Conservation (phyloP, 2,888 invertebrate genomes). For the Caenorhabditis zanzibari region DNA sequence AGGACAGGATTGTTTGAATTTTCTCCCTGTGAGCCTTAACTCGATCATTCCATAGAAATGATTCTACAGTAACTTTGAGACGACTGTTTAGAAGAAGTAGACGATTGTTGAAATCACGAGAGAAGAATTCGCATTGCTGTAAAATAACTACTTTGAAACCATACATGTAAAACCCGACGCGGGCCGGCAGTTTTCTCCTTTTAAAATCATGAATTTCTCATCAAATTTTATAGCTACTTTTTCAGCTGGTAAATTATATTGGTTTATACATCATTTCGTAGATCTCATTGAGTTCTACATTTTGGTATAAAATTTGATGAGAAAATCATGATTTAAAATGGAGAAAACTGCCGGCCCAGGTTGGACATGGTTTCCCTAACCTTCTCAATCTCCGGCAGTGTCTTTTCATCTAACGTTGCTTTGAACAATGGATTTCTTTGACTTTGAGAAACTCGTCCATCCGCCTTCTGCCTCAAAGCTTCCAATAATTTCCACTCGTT, state of each 20-base stretch:
- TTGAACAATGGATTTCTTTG: constrained; percentile 50
- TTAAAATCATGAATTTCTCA: too few species aligned
- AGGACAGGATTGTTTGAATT: constrained; percentile 66
- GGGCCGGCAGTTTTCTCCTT: too few species aligned
- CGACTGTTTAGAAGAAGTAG: constrained; percentile 90
- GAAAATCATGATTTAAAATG: too few species aligned
- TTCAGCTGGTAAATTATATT: too few species aligned
- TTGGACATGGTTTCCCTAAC: too few species aligned
- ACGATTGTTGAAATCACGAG: constrained; percentile 68
- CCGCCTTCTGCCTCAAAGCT: constrained; percentile 41
- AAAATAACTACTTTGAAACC: background rate
- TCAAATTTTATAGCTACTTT: too few species aligned
- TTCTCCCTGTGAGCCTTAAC: constrained; percentile 68
- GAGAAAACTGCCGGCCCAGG: too few species aligned
- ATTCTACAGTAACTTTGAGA: constrained; percentile 96
- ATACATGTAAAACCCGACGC: too few species aligned
- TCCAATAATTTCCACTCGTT: constrained; percentile 60
- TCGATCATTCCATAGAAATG: constrained; percentile 88
- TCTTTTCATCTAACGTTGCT: constrained; percentile 56
- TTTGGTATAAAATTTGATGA: too few species aligned
- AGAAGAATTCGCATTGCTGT: constrained; percentile 55
- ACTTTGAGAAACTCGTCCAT: constrained; percentile 43
- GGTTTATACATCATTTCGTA: too few species aligned
- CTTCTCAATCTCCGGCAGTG: constrained; percentile 50
- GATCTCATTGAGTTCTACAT: too few species aligned